Evolutionary conservation across 2,888 invertebrate genomes (phyloP), one percentile per base, ranked within the genome.

Genomic region (Tineola bisselliella): DNA sequence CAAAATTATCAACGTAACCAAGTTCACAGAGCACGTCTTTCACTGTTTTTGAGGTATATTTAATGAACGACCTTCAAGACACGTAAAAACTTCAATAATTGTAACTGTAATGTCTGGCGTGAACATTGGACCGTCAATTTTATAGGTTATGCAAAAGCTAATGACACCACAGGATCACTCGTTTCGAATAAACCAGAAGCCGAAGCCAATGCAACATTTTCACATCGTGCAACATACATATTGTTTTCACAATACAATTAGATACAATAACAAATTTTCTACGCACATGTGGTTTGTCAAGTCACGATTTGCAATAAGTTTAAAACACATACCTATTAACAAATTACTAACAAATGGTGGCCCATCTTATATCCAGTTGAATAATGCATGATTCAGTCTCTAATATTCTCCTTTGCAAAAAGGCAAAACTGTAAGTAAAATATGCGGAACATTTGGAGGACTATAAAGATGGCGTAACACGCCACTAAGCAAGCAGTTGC

Each of bases 381-480:
- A 70, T 71, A 75, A 75, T 79, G 74, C 75, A 77, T 79, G 69
- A 76, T 79, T 76, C 79, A 77, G 76, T 18, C 25, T 71, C 67
- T 74, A 74, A 74, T 72, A 74, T 71, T 71, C 67, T 70, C 69
- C 75, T 75, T 78, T 73, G 75, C 72, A 74, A 68, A 71, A 76
- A 71, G 66, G 71, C 63, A 74, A 80, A 78, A 76, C 78, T 76
- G 78, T 72, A 77, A 83, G 84, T 18, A 17, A 48, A 54, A 84
- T 80, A 81, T 81, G 84, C 79, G 79, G 71, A 83, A 79, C 81
- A 77, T 80, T 84, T 83, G 77, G 78, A 80, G 75, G 79, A 81
- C 80, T 79, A 64, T 84, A 88, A 58, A 88, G 81, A 88, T 88
- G 87, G 87, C 87, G 87, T 88, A 82, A 83, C 83, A 81, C 78